Evolutionary conservation across 1,140 invertebrate species (phyloP), one percentile per base, ranked within the genome.

Genomic region (Hypsibius dujardini): DNA sequence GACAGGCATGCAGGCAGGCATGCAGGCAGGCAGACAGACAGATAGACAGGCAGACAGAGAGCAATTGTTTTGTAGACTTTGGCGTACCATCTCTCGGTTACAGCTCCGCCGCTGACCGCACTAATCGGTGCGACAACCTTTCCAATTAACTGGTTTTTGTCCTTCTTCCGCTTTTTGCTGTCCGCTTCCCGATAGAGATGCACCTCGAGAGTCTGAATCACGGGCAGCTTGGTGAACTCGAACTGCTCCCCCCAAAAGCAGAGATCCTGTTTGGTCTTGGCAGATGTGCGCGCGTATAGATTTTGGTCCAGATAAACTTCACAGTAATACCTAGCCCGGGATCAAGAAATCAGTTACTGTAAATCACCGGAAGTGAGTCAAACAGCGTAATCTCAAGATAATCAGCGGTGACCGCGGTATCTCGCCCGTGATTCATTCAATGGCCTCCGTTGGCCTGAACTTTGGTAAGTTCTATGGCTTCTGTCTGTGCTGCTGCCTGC

Each of bases 191-290:
- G 62, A 40, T 67, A 67, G 3, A 67, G 42, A 67, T 67, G 62
- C 62, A 67, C 62, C 46, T 46, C 56, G 12, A 71, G 62, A 28
- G 86, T 85, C 77, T 87, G 86, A 74, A 89, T 86, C 59, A 87
- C 82, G 47, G 74, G 88, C 75, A 90, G 81, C 76, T 85, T 85
- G 74, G 86, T 85, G 79, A 96, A 95, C 77, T 95, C 91, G 81
- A 95, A 96, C 76, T 93, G 88, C 80, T 96, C 92, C 75, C 93
- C 92, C 93, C 93, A 96, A 79, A 96, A 96, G 75, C 93, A 87
- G 76, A 95, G 84, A 74, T 95, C 92, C 40, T 86, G 85, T 79
- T 92, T 92, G 73, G 88, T 82, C 80, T 96, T 97, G 2, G 88
- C 86, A 69, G 90, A 92, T 1, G 93, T 95, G 75, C 89, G 84